Evolutionary conservation across 1,140 invertebrate species (phyloP), one percentile per base, ranked within the genome.

Genomic region (Diabrotica virgifera): DNA sequence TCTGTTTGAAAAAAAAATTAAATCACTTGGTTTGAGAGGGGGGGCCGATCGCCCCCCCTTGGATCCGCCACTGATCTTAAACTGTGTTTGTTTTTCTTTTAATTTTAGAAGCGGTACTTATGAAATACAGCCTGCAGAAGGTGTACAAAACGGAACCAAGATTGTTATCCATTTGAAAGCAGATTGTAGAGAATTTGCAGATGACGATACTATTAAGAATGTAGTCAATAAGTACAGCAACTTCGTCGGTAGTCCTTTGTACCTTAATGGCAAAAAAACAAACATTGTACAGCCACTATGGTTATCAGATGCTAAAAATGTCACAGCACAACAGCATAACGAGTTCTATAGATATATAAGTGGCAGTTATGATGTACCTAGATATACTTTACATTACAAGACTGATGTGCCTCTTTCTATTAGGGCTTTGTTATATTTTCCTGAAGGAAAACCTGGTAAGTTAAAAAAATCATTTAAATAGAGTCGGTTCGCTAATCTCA

Each of bases 171-270:
- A 97, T 77, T 81, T 99, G 51, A 95, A 95, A 81, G 81, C 86
- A 0, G 94, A 96, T 71, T 88, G 89, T 80, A 81, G 90, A 12
- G 92, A 97, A 79, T 99, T 92, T 82, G 85, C 93, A 61, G 92
- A 97, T 79, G 93, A 97, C 69, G 85, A 90, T 8, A 87, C 84
- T 13, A 88, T 98, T 50, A 88, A 89, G 82, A 91, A 85, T 66
- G 89, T 98, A 46, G 92, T 98, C 51, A 90, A 94, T 72, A 98
- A 97, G 77, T 98, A 98, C 81, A 98, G 95, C 77, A 98, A 97
- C 79, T 98, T 98, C 79, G 92, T 98, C 54, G 91, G 94, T 6
- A 93, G 90, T 75, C 94, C 96, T 0, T 96, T 99, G 74, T 90
- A 86, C 74, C 79, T 98, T 3, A 98, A 98, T 83, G 92, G 92